These are phyloP conservation scores for Doris montereyensis DNA, from an alignment of 2,888 invertebrate genomes.

Conservation along the genomic window DNA sequence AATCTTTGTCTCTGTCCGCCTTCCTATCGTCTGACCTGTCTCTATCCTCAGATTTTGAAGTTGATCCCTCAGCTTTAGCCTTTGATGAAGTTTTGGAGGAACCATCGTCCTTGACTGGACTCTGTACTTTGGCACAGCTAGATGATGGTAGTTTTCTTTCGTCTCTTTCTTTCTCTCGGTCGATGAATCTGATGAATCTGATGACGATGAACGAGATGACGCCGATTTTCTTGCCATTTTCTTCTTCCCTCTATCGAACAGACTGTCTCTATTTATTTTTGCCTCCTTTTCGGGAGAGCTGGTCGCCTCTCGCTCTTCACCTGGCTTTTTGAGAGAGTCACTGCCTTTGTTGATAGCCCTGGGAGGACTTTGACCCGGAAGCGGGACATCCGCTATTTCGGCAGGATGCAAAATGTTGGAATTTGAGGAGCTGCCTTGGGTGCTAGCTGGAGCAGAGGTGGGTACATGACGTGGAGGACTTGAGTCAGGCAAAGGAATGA, in stretches of 20 bases:
- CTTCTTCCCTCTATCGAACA: not conserved
- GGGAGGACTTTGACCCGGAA: not conserved
- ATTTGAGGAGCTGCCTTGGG: not conserved
- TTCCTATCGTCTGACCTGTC: slow-evolving; percentile 43
- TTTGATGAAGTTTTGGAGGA: not conserved
- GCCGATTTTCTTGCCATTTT: not conserved
- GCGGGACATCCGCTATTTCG: not conserved
- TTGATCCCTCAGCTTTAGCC: not conserved
- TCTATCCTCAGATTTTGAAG: slow-evolving; percentile 22
- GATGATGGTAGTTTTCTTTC: not conserved
- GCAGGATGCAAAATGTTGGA: not conserved
- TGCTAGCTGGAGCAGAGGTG: not conserved
- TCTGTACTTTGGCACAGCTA: not conserved
- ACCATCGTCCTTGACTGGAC: not conserved
- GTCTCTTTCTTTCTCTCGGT: not conserved
- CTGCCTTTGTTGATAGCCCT: not conserved
- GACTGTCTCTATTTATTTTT: not conserved
- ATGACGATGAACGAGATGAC: slow-evolving; percentile 41
- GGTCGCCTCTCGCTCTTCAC: not conserved
- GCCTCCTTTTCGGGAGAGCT: not conserved
- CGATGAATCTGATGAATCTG: slow-evolving; percentile 3
- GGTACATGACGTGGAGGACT: not conserved
- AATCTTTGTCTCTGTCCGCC: too few species aligned
- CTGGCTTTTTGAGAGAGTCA: not conserved
- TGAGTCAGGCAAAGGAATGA: not conserved